Evolutionary conservation across 2,113 vertebrate species (phyloP).

Genomic region (Circaetus gallicus): DNA sequence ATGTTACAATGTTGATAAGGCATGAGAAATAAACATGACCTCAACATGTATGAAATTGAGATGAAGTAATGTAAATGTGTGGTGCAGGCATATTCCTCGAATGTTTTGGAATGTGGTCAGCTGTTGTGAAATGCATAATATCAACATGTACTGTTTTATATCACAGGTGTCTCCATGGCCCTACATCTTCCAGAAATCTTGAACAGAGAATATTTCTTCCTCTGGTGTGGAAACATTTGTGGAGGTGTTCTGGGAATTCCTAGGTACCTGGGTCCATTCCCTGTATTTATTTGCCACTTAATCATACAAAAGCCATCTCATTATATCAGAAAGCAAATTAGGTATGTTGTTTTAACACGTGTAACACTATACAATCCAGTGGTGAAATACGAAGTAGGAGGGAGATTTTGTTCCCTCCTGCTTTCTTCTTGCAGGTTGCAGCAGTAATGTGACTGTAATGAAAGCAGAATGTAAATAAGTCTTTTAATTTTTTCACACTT

Average conservation of each 20-base stretch:
- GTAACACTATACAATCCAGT: not conserved
- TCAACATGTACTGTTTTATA: not conserved
- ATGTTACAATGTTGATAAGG: not conserved
- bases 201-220: not conserved
- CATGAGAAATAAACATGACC: not conserved
- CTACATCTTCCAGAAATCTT: not conserved
- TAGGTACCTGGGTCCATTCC: not conserved
- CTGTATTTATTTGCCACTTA: not conserved
- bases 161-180: fast-evolving
- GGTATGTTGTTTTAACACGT: not conserved
- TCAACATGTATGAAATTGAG: not conserved
- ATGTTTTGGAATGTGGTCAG: not conserved
- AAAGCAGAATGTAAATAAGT: not conserved
- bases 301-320: not conserved
- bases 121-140: not conserved
- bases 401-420: not conserved
- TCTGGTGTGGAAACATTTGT: not conserved
- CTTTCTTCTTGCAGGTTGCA: not conserved
- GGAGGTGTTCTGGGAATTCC: not conserved
- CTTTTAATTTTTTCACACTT: not conserved
- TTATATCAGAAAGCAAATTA: not conserved
- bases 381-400: not conserved
- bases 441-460: not conserved
- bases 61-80: not conserved
- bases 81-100: not conserved